These are phyloP conservation scores for Mesoligia furuncula DNA, from an alignment of 2,888 invertebrate species.

Conservation along the genomic window DNA sequence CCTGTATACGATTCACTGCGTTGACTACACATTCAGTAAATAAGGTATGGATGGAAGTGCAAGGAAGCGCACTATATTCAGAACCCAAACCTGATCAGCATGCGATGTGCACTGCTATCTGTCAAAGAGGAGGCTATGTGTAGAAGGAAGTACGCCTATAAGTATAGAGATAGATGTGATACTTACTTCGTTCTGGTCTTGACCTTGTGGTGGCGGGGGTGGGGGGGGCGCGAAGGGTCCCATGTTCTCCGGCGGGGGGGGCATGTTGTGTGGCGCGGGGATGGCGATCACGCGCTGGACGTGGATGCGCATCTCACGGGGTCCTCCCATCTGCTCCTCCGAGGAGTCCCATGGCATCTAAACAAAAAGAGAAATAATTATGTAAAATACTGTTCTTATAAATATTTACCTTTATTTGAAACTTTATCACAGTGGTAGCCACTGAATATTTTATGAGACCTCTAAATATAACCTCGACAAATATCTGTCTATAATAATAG, in stretches of 20 bases:
- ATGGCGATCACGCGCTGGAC: conserved; percentile 88
- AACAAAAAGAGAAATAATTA: conserved; percentile 47
- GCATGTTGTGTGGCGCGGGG: conserved; percentile 85
- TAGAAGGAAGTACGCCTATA: not conserved
- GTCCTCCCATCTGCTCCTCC: conserved; percentile 84
- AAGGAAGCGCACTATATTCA: conserved; percentile 6
- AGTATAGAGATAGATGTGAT: not conserved
- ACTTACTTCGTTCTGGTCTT: conserved; percentile 82
- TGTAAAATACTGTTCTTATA: conserved; percentile 6
- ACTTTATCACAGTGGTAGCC: conserved; percentile 26
- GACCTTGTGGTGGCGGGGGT: conserved; percentile 81
- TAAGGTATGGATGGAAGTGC: conserved; percentile 2
- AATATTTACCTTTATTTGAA: conserved; percentile 33
- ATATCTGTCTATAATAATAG: conserved; percentile 34
- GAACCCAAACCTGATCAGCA: conserved; percentile 12
- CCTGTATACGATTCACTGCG: not conserved
- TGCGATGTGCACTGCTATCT: not conserved
- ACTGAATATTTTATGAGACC: conserved; percentile 53
- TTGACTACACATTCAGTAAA: conserved; percentile 4
- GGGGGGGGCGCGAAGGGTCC: conserved; percentile 83
- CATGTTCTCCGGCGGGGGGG: conserved; percentile 79
- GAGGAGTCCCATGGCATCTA: conserved; percentile 89
- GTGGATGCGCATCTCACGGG: conserved; percentile 88
- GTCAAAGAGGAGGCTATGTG: not conserved
- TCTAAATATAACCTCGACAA: conserved; percentile 49